Conservation (phyloP, 1,140 invertebrate species). For the Mycetomoellerius zeteki region DNA sequence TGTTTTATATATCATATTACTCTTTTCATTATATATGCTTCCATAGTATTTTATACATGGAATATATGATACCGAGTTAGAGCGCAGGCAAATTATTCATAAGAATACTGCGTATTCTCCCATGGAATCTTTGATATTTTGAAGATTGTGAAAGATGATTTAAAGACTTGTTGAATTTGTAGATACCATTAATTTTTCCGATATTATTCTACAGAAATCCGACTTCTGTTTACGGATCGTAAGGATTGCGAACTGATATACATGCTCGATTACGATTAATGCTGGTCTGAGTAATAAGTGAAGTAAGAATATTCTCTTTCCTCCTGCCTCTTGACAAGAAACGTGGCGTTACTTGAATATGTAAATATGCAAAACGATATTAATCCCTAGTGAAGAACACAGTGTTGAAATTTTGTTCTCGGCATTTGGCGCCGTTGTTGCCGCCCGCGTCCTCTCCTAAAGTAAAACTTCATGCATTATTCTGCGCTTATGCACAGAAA, state of each 20-base stretch:
- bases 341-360: constrained; percentile 60
- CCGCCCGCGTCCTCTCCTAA: neutral
- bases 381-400: constrained; percentile 65
- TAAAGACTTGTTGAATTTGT: constrained; percentile 13
- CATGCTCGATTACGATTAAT: constrained; percentile 26
- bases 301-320: constrained; percentile 50
- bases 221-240: neutral
- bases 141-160: neutral
- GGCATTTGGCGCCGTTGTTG: constrained; percentile 40
- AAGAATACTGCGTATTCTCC: neutral
- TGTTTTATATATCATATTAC: neutral
- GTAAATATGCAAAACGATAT: constrained; percentile 71
- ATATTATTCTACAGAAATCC: neutral
- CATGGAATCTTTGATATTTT: neutral
- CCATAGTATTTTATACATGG: neutral
- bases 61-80: neutral
- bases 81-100: neutral
- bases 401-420: constrained; percentile 69
- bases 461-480: constrained; percentile 63
- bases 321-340: neutral
- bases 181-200: neutral
- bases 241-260: neutral
- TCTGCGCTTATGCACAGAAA: constrained; percentile 40
- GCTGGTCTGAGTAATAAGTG: constrained; percentile 35
- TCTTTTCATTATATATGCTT: neutral